phyloP scores from a whole-genome alignment of 1,140 invertebrate species.

The Plutomurus gul region DNA sequence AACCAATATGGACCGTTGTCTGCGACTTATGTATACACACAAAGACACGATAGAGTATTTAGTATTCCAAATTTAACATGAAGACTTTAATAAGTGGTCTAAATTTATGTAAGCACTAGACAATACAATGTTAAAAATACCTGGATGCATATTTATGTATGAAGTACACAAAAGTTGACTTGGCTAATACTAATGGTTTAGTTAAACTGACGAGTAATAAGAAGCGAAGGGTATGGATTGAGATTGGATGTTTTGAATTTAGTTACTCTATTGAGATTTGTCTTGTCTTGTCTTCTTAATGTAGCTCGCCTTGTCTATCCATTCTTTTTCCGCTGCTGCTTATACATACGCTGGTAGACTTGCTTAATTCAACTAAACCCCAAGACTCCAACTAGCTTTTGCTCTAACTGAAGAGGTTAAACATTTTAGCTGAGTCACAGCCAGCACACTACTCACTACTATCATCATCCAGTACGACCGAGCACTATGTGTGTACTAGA shows the following conservation, averaged over 20 bases:
- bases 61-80: too few species aligned
- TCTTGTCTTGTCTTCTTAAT: constrained; percentile 20
- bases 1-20: too few species aligned
- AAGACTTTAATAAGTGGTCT: too few species aligned
- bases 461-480: background rate
- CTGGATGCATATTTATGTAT: too few species aligned
- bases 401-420: constrained; percentile 42
- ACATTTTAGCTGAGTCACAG: constrained; percentile 39
- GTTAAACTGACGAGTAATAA: constrained; percentile 4
- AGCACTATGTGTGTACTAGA: too few species aligned
- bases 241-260: constrained; percentile 44
- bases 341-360: background rate
- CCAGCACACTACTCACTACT: too few species aligned
- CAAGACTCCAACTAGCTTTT: background rate
- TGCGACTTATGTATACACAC: too few species aligned
- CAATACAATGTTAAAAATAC: background rate
- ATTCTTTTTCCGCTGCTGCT: background rate
- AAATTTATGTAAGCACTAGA: too few species aligned
- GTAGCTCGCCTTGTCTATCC: background rate
- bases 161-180: background rate
- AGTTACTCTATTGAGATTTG: constrained; percentile 28
- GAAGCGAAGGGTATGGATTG: constrained; percentile 30
- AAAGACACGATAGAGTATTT: too few species aligned
- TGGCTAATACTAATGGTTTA: constrained; percentile 6
- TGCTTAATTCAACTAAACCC: constrained; percentile 3